Conservation (phyloP, 2,113 vertebrate species). For the Sapajus apella region DNA sequence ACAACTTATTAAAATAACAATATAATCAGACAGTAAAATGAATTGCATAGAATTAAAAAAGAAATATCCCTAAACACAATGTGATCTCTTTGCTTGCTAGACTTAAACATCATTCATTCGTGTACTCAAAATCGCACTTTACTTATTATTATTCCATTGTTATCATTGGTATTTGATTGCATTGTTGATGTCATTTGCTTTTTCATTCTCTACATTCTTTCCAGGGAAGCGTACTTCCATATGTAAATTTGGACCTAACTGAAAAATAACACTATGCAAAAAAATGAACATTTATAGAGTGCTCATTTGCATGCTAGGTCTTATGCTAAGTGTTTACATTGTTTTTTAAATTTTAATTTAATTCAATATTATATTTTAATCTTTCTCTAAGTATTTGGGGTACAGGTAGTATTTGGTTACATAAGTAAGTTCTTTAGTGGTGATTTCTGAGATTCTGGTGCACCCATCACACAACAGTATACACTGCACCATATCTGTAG, state of each 20-base stretch:
- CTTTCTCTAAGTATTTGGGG: no score
- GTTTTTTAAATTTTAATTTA: no score
- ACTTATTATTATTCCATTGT: background rate
- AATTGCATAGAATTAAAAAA: background rate
- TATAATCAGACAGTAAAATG: background rate
- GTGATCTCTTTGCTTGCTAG: background rate
- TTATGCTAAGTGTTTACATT: background rate
- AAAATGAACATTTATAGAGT: background rate
- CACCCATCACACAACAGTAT: no score
- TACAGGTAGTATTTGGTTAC: no score
- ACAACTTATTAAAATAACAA: slow-evolving; percentile 48
- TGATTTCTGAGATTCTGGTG: no score
- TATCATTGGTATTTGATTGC: background rate
- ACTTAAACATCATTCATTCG: background rate
- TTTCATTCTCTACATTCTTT: background rate
- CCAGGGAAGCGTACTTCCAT: background rate
- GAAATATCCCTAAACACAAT: background rate
- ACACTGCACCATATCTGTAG: no score
- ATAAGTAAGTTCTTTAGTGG: no score
- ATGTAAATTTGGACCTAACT: background rate
- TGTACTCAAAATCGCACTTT: slow-evolving; percentile 5
- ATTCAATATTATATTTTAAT: no score
- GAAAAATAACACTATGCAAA: background rate
- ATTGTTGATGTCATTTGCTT: background rate
- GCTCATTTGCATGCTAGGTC: background rate